phyloP scores from a whole-genome alignment of 2,113 vertebrate genomes.

The Jacana jacana region DNA sequence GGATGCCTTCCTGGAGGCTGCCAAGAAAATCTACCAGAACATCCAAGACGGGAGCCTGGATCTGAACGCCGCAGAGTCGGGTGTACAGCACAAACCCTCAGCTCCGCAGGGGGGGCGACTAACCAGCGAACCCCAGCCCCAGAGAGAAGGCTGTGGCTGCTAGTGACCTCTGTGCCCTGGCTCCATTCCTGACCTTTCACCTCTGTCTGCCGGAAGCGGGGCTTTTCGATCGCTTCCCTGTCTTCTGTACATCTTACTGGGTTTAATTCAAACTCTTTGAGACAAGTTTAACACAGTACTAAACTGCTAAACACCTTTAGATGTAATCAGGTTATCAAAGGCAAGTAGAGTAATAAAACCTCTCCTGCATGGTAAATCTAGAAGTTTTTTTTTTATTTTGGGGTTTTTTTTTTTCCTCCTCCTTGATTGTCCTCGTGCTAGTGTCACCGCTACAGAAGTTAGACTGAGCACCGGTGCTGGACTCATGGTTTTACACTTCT shows the following conservation, averaged over 20 bases:
- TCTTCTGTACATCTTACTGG: slow-evolving; percentile 83
- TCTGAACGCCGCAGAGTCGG: slow-evolving; percentile 95
- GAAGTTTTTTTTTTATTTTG: slow-evolving; percentile 71
- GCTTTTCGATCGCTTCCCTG: slow-evolving; percentile 73
- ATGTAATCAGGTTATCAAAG: slow-evolving; percentile 87
- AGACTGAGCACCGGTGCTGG: slow-evolving; percentile 78
- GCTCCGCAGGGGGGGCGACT: slow-evolving; percentile 91
- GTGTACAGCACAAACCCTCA: slow-evolving; percentile 96
- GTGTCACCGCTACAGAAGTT: slow-evolving; percentile 77
- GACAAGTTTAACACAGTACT: slow-evolving; percentile 86
- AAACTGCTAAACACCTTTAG: slow-evolving; percentile 85
- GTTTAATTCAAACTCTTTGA: slow-evolving; percentile 83
- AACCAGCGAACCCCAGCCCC: slow-evolving; percentile 90
- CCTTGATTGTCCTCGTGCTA: slow-evolving; percentile 79
- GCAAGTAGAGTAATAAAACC: slow-evolving; percentile 85
- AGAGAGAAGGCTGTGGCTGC: slow-evolving; percentile 95
- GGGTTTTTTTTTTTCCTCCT: background rate
- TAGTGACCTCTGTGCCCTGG: slow-evolving; percentile 81
- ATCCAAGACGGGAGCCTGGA: slow-evolving; percentile 98
- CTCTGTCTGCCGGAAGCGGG: slow-evolving; percentile 77
- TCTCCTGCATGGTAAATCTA: slow-evolving; percentile 87
- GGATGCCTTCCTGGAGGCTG: slow-evolving; percentile 95
- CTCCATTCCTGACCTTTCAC: slow-evolving; percentile 75
- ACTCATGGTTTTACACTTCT: slow-evolving; percentile 75
- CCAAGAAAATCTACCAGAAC: slow-evolving; percentile 99